These are phyloP conservation scores for Amyelois transitella DNA, from an alignment of 1,140 invertebrate genomes.

Conservation along the genomic window DNA sequence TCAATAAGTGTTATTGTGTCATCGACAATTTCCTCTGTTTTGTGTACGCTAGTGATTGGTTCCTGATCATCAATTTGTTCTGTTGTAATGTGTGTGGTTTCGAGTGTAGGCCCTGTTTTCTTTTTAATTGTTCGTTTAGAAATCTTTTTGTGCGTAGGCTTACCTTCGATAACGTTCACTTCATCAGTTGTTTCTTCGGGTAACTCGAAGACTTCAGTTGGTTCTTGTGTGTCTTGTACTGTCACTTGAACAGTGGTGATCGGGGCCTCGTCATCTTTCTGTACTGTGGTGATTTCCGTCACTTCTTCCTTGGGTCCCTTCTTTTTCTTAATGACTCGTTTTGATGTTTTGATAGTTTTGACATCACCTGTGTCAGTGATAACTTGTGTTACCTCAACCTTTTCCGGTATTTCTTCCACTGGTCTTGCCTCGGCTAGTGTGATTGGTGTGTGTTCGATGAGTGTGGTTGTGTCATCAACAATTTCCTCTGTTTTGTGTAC, in stretches of 20 bases:
- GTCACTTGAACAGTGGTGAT: conserved; percentile 21
- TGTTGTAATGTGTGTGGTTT: conserved; percentile 34
- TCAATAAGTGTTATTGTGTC: conserved; percentile 16
- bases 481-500: no score
- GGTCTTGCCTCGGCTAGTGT: no score
- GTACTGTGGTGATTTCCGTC: no score
- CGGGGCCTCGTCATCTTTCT: conserved; percentile 36
- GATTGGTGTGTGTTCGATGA: no score
- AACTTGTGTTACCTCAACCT: no score
- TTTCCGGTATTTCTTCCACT: no score
- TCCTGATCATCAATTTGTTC: conserved; percentile 38
- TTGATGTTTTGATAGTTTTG: no score
- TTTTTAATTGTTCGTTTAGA: conserved; percentile 40
- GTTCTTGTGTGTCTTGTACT: conserved; percentile 41
- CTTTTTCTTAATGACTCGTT: no score
- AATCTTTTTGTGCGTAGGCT: conserved; percentile 39
- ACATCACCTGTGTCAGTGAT: no score
- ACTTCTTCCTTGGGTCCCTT: no score
- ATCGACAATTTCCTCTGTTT: conserved; percentile 21
- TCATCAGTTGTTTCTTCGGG: conserved; percentile 38
- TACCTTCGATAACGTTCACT: conserved; percentile 32
- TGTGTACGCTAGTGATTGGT: conserved; percentile 32
- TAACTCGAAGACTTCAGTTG: conserved; percentile 28
- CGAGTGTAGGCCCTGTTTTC: conserved; percentile 11
- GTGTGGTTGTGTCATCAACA: no score